Percentiles rank a stretch among this genome's conserved stretches.
Evolutionary conservation across 2,888 invertebrate species (phyloP).

Genomic region (Synanthedon tipuliformis): DNA sequence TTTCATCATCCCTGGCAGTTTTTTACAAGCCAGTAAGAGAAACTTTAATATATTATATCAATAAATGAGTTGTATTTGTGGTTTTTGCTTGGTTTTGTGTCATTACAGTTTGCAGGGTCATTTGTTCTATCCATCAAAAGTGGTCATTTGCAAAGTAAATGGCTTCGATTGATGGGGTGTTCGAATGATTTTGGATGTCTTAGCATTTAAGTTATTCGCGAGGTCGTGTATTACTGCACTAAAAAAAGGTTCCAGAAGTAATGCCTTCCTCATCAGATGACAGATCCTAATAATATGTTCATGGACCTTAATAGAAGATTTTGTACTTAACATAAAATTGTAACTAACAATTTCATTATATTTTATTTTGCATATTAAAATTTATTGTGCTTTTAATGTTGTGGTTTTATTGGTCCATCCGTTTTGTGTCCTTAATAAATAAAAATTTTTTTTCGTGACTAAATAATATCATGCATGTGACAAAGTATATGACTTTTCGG

Average conservation of each 20-base stretch:
- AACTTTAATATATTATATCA: too few relatives aligned
- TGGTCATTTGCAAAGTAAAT: conserved; percentile 18
- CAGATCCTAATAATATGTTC: too few relatives aligned
- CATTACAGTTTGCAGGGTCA: conserved; percentile 58
- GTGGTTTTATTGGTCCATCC: neutral
- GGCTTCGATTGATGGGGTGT: conserved; percentile 49
- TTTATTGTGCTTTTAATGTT: conserved; percentile 21
- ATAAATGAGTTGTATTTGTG: conserved; percentile 17
- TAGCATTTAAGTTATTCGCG: conserved; percentile 41
- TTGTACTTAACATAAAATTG: conserved; percentile 15
- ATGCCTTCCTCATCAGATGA: too few relatives aligned
- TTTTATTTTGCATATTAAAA: conserved; percentile 24
- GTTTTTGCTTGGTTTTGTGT: conserved; percentile 47
- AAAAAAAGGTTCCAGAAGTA: too few relatives aligned
- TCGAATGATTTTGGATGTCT: conserved; percentile 56
- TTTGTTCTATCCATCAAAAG: conserved; percentile 56
- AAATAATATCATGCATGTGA: too few relatives aligned
- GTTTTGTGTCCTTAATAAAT: neutral
- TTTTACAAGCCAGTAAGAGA: too few relatives aligned
- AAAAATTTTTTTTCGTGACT: neutral
- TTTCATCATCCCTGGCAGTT: too few relatives aligned
- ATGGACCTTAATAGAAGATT: neutral
- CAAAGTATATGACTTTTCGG: too few relatives aligned
- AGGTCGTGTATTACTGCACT: too few relatives aligned
- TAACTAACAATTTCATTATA: conserved; percentile 20